phyloP scores from a whole-genome alignment of 2,888 invertebrate species.

The Melieria crassipennis region DNA sequence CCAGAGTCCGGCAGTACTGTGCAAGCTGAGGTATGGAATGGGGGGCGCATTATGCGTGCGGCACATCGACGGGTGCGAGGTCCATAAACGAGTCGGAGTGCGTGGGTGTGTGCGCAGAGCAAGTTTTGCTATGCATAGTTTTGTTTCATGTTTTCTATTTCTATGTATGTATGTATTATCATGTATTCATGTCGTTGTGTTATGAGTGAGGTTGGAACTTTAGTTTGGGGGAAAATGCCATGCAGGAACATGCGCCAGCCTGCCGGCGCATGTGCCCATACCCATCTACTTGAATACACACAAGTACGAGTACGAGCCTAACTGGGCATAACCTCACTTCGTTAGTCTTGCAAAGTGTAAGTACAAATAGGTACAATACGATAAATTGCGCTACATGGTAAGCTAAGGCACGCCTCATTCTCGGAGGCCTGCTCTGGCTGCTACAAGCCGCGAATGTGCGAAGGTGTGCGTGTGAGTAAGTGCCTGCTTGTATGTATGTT shows the following conservation, averaged over 20 bases:
- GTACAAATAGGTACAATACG: too few species aligned
- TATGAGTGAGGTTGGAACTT: constrained; percentile 26
- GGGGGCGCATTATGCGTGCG: too few species aligned
- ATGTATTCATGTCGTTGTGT: background rate
- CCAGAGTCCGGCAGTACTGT: too few species aligned
- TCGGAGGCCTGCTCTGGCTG: too few species aligned
- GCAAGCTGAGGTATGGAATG: too few species aligned
- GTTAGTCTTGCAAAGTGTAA: too few species aligned
- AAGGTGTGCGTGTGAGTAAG: constrained; percentile 8
- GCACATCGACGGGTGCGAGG: too few species aligned
- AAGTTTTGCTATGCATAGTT: background rate
- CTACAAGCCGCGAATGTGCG: background rate
- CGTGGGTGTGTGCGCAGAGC: background rate
- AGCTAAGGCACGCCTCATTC: too few species aligned
- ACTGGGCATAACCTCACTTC: too few species aligned
- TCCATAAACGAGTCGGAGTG: background rate
- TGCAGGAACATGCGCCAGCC: constrained; percentile 9
- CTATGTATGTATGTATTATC: constrained; percentile 24
- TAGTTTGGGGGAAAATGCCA: constrained; percentile 8
- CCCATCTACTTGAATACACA: background rate
- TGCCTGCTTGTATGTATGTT: background rate
- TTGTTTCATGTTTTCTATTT: background rate
- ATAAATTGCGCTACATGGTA: too few species aligned
- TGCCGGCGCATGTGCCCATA: constrained; percentile 3
- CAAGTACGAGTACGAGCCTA: background rate